Evolutionary conservation across 1,140 invertebrate species (phyloP).

Genomic region (Achroia grisella): DNA sequence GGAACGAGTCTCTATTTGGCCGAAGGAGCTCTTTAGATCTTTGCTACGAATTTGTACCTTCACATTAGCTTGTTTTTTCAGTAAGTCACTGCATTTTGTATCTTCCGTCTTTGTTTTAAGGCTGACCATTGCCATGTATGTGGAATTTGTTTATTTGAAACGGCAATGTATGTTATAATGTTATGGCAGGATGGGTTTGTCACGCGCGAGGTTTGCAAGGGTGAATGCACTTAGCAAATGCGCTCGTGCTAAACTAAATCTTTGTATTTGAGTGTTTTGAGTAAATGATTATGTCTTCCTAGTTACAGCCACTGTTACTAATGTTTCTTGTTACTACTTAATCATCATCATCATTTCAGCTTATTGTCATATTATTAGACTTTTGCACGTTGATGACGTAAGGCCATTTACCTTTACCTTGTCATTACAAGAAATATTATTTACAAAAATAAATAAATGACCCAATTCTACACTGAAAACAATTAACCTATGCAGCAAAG

Average conservation of each 20-base stretch:
- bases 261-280: slow-evolving; percentile 34
- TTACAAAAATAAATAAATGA: too few relatives aligned
- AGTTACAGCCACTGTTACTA: background rate
- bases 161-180: slow-evolving; percentile 26
- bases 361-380: too few relatives aligned
- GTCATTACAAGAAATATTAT: too few relatives aligned
- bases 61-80: background rate
- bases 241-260: slow-evolving; percentile 37
- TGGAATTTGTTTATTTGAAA: slow-evolving; percentile 6
- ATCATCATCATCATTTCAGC: too few relatives aligned
- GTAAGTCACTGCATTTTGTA: background rate
- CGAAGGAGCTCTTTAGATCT: slow-evolving; percentile 2
- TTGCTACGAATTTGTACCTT: background rate
- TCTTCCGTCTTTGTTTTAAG: background rate
- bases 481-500: too few relatives aligned
- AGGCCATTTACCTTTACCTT: too few relatives aligned
- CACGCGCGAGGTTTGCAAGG: slow-evolving; percentile 26
- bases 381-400: too few relatives aligned
- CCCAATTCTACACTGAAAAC: too few relatives aligned
- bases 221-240: slow-evolving; percentile 50
- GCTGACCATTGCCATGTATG: background rate
- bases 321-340: too few relatives aligned
- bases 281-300: slow-evolving; percentile 9
- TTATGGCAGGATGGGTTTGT: slow-evolving; percentile 39
- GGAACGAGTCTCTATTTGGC: slow-evolving; percentile 19